Base-by-base conservation (phyloP, 1,140 invertebrate genomes). In the Macrocentrus cingulum region DNA sequence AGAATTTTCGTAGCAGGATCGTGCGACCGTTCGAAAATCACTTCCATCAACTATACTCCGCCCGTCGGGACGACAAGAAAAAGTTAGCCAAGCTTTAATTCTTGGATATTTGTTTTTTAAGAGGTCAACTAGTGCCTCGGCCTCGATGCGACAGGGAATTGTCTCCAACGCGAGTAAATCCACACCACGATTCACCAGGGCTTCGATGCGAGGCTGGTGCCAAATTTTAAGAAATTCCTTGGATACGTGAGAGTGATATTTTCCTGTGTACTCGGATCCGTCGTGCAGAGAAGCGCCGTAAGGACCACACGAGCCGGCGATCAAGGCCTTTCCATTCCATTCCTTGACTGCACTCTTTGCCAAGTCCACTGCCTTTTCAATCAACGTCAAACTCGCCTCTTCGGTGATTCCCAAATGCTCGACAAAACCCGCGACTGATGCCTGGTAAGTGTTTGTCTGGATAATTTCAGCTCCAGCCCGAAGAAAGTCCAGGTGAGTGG, bases 211-310 rank as follows among this genome's bases (percentile, higher is more conserved):
- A 0, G 88, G 87, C 58, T 84, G 75, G 74, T 97, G 94, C 89
- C 92, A 95, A 16, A 89, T 82, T 20, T 84, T 84, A 60, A 97
- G 83, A 48, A 84, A 83, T 66, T 88, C 79, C 32, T 79, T 76
- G 8, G 86, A 80, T 1, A 93, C 84, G 1, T 71, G 81, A n/a
- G 87, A 83, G 0, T 88, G 84, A 69, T 97, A 98, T 56, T 81
- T 84, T 22, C 95, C 95, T 22, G 83, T 88, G 69, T 97, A 98
- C 76, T 98, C 96, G 0, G 94, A 97, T 8, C 89, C 91, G 76
- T 98, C 93, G 68, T 91, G 87, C 2, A 95, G 79, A 55, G 84
- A 88, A 1, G 94, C 94, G 0, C 94, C 96, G 71, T 95, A 97
- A 0, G 95, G 92, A 0, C 95, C 95, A 34, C 96, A 86, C 0